Evolutionary conservation across 2,797 vertebrate species (phyloP).

Genomic region (Spinus olivaceus): DNA sequence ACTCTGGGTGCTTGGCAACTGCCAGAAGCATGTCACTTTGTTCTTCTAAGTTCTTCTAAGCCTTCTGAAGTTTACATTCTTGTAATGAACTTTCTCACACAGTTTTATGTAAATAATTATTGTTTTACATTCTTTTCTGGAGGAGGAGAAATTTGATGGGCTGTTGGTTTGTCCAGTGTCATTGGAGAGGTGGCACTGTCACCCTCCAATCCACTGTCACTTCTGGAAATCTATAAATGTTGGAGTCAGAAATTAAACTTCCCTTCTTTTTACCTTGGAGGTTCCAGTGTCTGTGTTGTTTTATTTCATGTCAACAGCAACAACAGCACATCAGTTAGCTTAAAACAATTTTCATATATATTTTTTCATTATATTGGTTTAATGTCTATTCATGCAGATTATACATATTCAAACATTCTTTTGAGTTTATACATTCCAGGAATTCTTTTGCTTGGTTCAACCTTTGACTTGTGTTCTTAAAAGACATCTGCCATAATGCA

Average conservation of each 20-base stretch:
- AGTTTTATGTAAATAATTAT: not conserved
- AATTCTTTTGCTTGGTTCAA: not conserved
- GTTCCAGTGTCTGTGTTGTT: not conserved
- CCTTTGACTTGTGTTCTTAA: not conserved
- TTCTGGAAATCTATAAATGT: not conserved
- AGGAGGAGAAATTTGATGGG: not conserved
- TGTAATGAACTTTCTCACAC: fast-evolving
- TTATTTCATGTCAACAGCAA: not conserved
- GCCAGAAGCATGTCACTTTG: not conserved
- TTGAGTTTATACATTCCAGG: not conserved
- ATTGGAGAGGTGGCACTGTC: not conserved
- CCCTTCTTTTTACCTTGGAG: not conserved
- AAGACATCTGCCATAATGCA: not conserved
- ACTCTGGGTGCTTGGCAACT: not conserved
- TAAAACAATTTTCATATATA: not conserved
- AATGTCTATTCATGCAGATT: not conserved
- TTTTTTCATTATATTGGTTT: not conserved
- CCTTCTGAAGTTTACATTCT: not conserved
- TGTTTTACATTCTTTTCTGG: not conserved
- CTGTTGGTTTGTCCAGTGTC: not conserved
- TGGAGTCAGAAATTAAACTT: not conserved
- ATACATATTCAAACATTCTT: not conserved
- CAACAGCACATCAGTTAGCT: not conserved
- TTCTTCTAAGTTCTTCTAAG: not conserved
- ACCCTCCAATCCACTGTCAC: not conserved